Base-by-base conservation (phyloP, 2,888 invertebrate species). In the Peribatodes rhomboidaria region DNA sequence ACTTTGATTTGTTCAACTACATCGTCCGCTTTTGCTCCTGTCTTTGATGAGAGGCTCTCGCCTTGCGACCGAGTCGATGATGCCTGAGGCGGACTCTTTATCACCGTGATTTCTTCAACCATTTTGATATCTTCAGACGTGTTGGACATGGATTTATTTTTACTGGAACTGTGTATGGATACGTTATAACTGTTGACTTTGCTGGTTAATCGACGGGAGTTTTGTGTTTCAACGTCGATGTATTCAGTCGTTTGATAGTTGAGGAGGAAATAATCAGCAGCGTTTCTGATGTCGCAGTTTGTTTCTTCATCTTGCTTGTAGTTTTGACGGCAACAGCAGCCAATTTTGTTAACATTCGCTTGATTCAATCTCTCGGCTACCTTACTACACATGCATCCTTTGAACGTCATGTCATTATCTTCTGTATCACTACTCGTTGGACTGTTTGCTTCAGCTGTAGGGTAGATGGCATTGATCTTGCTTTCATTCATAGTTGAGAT, bases 141-240 rank as follows among this genome's bases (percentile, higher is more conserved):
- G 22, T 58, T 41, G 44, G 2, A 20, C 8, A 41, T 10, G 46
- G 27, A 54, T 52, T 67, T 3, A 61, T 61, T 65, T 11, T 66
- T 71, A 13, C 61, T 77, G 16, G 78, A 68, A 31, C 72, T 77
- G 20, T 78, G 68, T 27, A 74, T 44, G 6, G 72, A 73, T 18
- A 77, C 20, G 57, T 61, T 64, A 0, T 53, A 47, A 20, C 78
- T 76, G 4, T 75, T 73, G 31, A 75, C 63, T 70, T 74, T 74
- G 50, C 55, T 74, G 0, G 66, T 55, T 0, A 72, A 60, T 53
- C 70, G 54, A 61, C 65, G 78, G 0, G 84, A 85, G 62, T 79
- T 78, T 65, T 88, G 87, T 0, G 84, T 86, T 71, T 84, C 78
- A 1, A 82, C 80, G 37, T 87, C 80, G 1, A 82, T 70, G 22